phyloP scores from a whole-genome alignment of 2,797 vertebrate genomes.

The Poecilia wingei region DNA sequence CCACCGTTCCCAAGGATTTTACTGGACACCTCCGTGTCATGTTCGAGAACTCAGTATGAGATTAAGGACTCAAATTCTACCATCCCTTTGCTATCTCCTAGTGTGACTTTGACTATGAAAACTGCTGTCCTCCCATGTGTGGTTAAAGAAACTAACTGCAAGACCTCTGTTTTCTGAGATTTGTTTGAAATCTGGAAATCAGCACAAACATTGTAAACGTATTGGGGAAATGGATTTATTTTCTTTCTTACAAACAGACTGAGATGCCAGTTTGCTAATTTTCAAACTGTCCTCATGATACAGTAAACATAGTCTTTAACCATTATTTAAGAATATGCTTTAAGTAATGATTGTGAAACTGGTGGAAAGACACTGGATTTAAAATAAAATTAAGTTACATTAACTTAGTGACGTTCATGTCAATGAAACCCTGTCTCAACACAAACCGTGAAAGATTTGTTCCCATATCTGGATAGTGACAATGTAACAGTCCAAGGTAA shows the following conservation, averaged over 20 bases:
- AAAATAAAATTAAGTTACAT: neutral
- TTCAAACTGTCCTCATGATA: constrained; percentile 1
- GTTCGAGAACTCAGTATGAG: constrained; percentile 30
- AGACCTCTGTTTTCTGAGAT: constrained; percentile 60
- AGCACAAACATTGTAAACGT: neutral
- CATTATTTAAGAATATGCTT: neutral
- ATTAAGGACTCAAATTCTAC: constrained; percentile 41
- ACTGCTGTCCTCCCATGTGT: constrained; percentile 23
- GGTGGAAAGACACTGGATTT: neutral
- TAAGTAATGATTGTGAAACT: neutral
- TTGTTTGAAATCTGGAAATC: constrained; percentile 1
- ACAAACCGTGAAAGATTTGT: neutral
- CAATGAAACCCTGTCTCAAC: neutral
- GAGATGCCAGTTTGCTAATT: neutral
- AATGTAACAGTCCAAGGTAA: neutral
- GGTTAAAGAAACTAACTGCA: constrained; percentile 39
- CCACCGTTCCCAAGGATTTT: constrained; percentile 66
- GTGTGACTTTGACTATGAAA: constrained; percentile 49
- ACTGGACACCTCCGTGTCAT: constrained; percentile 48
- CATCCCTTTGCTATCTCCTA: constrained; percentile 57
- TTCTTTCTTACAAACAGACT: neutral
- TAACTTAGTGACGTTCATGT: neutral
- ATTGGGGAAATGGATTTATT: neutral
- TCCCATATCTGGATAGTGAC: neutral
- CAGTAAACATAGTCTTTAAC: neutral